Conservation (phyloP, 2,113 vertebrate species). For the Neogale vison region DNA sequence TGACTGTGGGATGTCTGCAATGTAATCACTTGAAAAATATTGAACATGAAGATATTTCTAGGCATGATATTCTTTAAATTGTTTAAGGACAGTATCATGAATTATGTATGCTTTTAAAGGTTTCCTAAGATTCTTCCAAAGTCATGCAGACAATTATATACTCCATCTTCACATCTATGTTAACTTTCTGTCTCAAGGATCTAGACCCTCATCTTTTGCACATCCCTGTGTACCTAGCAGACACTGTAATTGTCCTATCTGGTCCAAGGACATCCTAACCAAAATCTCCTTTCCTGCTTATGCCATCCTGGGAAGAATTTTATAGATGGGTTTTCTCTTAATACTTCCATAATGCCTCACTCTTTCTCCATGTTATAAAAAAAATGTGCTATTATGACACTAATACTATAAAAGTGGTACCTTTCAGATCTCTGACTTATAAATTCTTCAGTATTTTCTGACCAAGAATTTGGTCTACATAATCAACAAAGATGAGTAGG, state of each 20-base stretch:
- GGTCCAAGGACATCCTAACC: neutral
- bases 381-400: neutral
- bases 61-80: slow-evolving; percentile 31
- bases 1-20: neutral
- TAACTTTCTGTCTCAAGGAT: neutral
- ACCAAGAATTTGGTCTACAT: neutral
- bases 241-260: neutral
- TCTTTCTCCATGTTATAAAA: neutral
- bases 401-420: neutral
- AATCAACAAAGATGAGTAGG: neutral
- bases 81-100: slow-evolving; percentile 30
- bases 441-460: neutral
- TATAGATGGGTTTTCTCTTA: neutral
- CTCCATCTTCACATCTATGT: neutral
- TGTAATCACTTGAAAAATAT: slow-evolving; percentile 31
- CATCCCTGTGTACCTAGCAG: neutral
- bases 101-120: slow-evolving; percentile 46
- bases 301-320: neutral
- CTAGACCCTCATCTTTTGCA: neutral
- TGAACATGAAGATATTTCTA: slow-evolving; percentile 46
- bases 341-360: neutral
- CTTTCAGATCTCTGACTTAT: neutral
- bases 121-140: slow-evolving; percentile 40
- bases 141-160: neutral
- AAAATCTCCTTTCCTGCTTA: neutral